Base-by-base conservation (phyloP, 2,888 invertebrate genomes). In the Cheilosia grossa region DNA sequence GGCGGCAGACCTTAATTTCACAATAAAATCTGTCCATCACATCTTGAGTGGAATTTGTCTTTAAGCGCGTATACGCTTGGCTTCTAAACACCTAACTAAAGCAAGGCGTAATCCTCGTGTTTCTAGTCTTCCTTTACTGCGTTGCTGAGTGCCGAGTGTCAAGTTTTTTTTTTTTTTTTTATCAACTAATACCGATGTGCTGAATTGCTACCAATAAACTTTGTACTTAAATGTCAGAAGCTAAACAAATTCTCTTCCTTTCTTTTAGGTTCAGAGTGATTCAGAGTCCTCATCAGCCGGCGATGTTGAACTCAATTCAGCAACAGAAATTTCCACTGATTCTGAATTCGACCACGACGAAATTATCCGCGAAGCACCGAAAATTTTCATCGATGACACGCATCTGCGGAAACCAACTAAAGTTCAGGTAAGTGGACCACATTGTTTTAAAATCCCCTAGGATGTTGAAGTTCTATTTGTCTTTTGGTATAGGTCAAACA, bases 241-340 rank as follows among this genome's bases (percentile, higher is more conserved):
- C 58, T 58, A 21, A 47, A 13, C 24, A 17, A 33, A 24, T 24
- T n/a, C 2, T 59, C 37, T 37, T 51, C 10, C 6, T 49, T 6
- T 24, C 17, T 90, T 91, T 53, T 92, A 95, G 95, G 94, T 95
- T 88, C 94, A 94, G 87, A 94, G 94, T 80, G 95, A 95, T 88
- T 94, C 95, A 56, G 93, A 93, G 86, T 93, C 93, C 86, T 94
- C 94, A 88, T 94, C 95, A 89, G 94, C 95, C 82, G 94, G 95
- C 87, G 95, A 95, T 88, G 94, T 95, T 89, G 94, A 95, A 87
- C 95, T 95, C 88, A 97, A 97, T 89, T 97, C 97, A 7, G 97
- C 97, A 2, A 97, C 97, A 1, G 97, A 97, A 93, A 97, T 97
- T 88, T 97, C 97, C 59, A 97, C 97, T 0, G 97, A 98, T 92